Evolutionary conservation across 2,113 vertebrate genomes (phyloP), one percentile per base, ranked within the genome.

Genomic region (Paramormyrops kingsleyae): DNA sequence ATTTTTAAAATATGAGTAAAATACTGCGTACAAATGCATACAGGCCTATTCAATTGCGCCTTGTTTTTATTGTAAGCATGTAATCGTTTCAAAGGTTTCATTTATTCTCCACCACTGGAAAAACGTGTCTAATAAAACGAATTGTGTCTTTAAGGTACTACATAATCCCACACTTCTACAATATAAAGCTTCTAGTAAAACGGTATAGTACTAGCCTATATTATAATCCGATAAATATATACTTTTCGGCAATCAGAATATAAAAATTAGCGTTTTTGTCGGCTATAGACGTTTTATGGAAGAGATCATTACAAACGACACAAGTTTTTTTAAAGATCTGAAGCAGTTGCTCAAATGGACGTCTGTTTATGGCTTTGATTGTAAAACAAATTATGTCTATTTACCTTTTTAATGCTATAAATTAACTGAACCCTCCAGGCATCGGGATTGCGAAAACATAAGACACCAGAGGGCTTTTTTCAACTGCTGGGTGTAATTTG

Each of bases 371-470:
- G 39, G 35, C 15, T 47, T 8, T 13, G 88, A 80, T 59, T 85
- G 50, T 35, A 62, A 89, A 50, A 62, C 35, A 31, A 89, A 89
- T 89, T 89, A 86, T 19, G 42, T 27, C 35, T 59, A 19, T 86
- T 86, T 70, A 27, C 27, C 19, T 87, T 44, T 70, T 87, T 87
- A 19, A 49, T 66, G 44, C 46, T 90, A 31, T 46, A 89, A 83
- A 59, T 21, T 21, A 86, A 87, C n/a, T 50, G 53, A 86, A 46
- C 52, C 42, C 35, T 47, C 83, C 56, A 39, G 17, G 44, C 56
- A 15, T 56, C 0, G 17, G 10, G 6, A 87, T 31, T 66, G 52
- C 84, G 59, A 44, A 85, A 84, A 84, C 39, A 59, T 62, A 15
- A 31, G 12, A 74, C 35, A 85, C 50, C 53, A n/a, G 10, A 39